These are phyloP conservation scores for Acipenser transmontanus DNA, from an alignment of 2,797 vertebrate genomes.

Conservation along the genomic window DNA sequence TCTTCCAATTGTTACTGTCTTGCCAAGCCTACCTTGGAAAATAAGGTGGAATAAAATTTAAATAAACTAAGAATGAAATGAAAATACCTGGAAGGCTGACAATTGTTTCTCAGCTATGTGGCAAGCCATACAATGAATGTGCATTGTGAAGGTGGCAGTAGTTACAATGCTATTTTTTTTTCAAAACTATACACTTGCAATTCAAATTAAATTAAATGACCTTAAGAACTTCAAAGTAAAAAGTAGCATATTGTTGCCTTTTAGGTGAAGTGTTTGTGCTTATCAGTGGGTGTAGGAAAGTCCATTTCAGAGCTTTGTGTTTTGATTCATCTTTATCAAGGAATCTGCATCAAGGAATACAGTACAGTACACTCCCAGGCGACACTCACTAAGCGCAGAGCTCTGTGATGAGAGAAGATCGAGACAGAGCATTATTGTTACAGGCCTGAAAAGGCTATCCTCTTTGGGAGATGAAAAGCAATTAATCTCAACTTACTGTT, in stretches of 20 bases:
- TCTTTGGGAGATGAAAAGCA: constrained; percentile 37
- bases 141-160: too few species aligned
- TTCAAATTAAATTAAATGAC: neutral
- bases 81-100: too few species aligned
- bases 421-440: constrained; percentile 45
- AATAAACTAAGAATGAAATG: too few species aligned
- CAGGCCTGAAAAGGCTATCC: constrained; percentile 28
- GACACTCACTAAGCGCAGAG: constrained; percentile 20
- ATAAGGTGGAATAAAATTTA: too few species aligned
- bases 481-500: constrained; percentile 50
- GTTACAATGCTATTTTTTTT: too few species aligned
- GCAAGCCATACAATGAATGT: too few species aligned
- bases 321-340: constrained; percentile 7
- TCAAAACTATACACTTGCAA: too few species aligned
- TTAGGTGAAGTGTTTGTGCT: neutral
- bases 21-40: too few species aligned
- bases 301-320: neutral
- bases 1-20: too few species aligned
- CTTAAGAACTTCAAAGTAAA: neutral
- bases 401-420: constrained; percentile 45
- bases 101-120: too few species aligned
- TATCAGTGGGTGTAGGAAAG: neutral
- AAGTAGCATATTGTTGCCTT: neutral
- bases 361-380: constrained; percentile 18
- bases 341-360: constrained; percentile 24